Percentiles rank a stretch among this genome's conserved stretches.
Evolutionary conservation across 2,113 vertebrate genomes (phyloP).

Genomic region (Myxocyprinus asiaticus): DNA sequence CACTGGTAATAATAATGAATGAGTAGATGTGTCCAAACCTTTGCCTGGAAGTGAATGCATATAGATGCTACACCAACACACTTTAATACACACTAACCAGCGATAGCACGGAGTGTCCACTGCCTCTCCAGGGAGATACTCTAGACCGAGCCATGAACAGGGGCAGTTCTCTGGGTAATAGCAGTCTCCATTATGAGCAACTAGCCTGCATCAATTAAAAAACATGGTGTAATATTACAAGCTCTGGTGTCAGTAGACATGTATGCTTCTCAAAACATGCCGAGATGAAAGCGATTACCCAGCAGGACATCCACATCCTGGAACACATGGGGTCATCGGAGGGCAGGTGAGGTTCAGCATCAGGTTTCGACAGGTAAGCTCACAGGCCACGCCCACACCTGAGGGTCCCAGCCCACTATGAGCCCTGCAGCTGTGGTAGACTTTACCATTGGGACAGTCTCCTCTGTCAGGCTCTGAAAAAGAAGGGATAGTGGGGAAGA

Average conservation of each 20-base stretch:
- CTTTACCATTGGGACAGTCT: constrained; percentile 89
- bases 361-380: constrained; percentile 89
- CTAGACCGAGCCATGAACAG: constrained; percentile 92
- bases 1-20: too few species aligned
- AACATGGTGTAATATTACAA: constrained; percentile 29
- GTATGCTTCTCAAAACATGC: constrained; percentile 3
- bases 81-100: constrained; percentile 75
- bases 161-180: constrained; percentile 96
- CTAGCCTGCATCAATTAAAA: constrained; percentile 75
- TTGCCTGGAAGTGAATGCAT: too few species aligned
- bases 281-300: constrained; percentile 76
- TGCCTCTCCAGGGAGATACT: constrained; percentile 91
- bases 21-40: too few species aligned
- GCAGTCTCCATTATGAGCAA: constrained; percentile 90
- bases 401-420: constrained; percentile 78
- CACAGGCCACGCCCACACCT: constrained; percentile 85
- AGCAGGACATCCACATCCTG: constrained; percentile 89
- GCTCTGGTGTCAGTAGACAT: constrained; percentile 31
- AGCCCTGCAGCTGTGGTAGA: constrained; percentile 90
- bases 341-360: constrained; percentile 98
- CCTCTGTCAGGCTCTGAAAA: constrained; percentile 73
- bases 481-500: background rate
- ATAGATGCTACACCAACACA: too few species aligned
- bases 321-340: constrained; percentile 89
- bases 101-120: constrained; percentile 92